Evolutionary conservation across 2,888 invertebrate genomes (phyloP), one percentile per base, ranked within the genome.

Genomic region (Ophion ellenae): DNA sequence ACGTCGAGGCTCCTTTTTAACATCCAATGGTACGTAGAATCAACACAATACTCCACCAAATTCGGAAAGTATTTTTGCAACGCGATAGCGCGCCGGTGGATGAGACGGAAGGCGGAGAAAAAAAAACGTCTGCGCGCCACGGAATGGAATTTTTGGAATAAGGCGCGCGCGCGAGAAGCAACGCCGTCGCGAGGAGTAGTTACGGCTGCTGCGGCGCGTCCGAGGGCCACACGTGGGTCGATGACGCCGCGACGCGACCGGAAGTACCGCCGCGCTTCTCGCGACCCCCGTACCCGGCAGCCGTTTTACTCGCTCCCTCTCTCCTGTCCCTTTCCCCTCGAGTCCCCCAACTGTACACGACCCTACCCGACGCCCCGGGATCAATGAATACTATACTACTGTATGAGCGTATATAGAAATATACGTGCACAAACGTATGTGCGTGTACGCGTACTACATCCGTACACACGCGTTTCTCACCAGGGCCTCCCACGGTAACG

Each of bases 241-340:
- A 88, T 89, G 89, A 85, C 89, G 88, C 87, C 89, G 88, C 88
- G 86, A 86, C 87, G 86, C 88, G 88, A 89, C 90, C 90, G 90
- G 90, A 91, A 91, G 89, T 89, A 90, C 88, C 88, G 89, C 89
- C 89, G 84, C 81, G 81, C 89, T 89, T 89, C 89, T 84, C 84
- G 81, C 85, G 83, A 84, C 71, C 71, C 81, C 83, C 85, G 77
- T 83, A 77, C 76, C 76, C 86, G 80, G 67, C 76, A 74, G 83
- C 77, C 83, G 80, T 67, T 81, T 74, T 61, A 64, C 75, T 78
- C 81, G 53, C 71, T 67, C 70, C 61, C 73, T 66, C 73, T 71
- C 59, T 63, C 71, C 24, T 64, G 47, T 45, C 45, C 67, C 75
- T 64, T n/a, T 14, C 45, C 61, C 24, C 67, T n/a, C 53, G 64